Evolutionary conservation across 2,888 invertebrate genomes (phyloP).

Genomic region (Junonia oenone): DNA sequence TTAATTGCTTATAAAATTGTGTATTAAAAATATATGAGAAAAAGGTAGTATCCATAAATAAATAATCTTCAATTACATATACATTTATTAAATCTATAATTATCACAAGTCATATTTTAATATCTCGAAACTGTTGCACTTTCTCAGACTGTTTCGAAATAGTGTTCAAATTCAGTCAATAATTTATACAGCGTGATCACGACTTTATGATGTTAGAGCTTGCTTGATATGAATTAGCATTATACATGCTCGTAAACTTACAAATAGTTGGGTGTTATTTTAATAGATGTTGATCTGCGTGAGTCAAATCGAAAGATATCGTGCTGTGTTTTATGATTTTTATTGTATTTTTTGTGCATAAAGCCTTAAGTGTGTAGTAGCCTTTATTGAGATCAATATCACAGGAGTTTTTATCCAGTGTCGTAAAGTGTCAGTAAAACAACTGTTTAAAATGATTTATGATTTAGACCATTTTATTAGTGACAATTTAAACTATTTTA

Average conservation of each 20-base stretch:
- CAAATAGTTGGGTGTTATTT: slow-evolving; percentile 8
- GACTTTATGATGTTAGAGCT: slow-evolving; percentile 3
- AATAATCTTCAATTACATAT: too few relatives aligned
- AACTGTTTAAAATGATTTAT: too few relatives aligned
- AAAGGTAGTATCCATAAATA: too few relatives aligned
- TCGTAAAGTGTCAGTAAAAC: too few relatives aligned
- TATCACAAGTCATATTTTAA: too few relatives aligned
- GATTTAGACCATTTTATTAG: neutral
- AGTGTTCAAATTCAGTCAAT: neutral
- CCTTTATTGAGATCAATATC: too few relatives aligned
- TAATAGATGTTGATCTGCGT: slow-evolving; percentile 5
- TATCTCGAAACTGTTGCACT: neutral
- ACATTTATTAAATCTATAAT: too few relatives aligned
- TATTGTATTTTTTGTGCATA: neutral
- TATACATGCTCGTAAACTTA: neutral
- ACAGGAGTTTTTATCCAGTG: too few relatives aligned
- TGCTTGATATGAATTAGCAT: neutral
- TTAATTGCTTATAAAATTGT: too few relatives aligned
- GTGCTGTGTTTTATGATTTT: neutral
- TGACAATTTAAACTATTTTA: too few relatives aligned
- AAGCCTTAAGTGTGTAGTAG: neutral
- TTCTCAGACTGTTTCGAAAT: neutral
- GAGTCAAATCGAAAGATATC: neutral
- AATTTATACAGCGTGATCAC: neutral
- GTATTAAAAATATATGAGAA: too few relatives aligned